These are phyloP conservation scores for Lepas anatifera DNA, from an alignment of 2,888 invertebrate species.

Conservation along the genomic window DNA sequence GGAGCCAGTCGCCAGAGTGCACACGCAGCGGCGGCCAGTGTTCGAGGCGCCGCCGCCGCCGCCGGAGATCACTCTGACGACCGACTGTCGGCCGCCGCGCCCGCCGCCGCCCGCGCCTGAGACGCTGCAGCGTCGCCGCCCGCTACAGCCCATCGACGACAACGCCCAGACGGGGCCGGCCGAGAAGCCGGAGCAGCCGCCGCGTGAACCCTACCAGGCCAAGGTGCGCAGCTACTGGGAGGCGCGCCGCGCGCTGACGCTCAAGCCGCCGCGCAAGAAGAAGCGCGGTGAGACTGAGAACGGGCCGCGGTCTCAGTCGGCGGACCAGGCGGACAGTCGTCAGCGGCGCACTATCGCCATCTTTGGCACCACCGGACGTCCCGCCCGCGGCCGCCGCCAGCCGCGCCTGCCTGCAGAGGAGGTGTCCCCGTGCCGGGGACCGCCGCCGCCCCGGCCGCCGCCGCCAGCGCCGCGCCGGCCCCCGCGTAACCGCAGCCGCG, in stretches of 20 bases:
- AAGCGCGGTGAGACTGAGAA: background rate
- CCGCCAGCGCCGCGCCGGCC: constrained; percentile 1
- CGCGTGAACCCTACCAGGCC: constrained; percentile 2
- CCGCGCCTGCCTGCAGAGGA: background rate
- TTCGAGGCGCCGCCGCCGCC: background rate
- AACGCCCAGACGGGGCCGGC: background rate
- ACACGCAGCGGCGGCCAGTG: background rate
- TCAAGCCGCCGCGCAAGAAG: constrained; percentile 7
- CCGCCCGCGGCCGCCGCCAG: background rate
- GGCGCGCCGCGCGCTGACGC: background rate
- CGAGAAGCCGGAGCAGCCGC: background rate
- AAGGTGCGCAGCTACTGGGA: background rate
- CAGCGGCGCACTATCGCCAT: background rate
- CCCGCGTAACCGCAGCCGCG: background rate
- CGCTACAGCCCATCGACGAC: background rate
- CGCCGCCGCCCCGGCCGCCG: background rate
- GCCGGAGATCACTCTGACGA: background rate
- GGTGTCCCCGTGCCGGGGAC: background rate
- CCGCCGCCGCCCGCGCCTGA: constrained; percentile 2
- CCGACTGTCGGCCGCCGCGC: constrained; percentile 8
- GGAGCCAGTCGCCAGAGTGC: no score
- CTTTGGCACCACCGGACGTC: background rate
- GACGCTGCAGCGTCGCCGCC: background rate
- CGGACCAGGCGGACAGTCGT: background rate
- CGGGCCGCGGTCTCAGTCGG: background rate